These are phyloP conservation scores for Malurus elegans DNA, from an alignment of 2,113 vertebrate species.

Conservation along the genomic window DNA sequence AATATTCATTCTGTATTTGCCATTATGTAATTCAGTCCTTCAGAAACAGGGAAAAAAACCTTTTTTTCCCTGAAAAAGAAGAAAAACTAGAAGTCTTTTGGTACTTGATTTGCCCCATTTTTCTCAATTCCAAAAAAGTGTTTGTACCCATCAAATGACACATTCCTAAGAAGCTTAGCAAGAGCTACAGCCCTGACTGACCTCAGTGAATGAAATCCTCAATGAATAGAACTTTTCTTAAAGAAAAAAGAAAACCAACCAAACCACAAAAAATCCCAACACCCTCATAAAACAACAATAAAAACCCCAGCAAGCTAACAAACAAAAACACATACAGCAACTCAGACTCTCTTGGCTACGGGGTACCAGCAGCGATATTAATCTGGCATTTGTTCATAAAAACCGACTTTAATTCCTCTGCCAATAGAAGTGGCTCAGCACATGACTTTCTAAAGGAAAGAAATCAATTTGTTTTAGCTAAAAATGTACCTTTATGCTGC, in stretches of 20 bases:
- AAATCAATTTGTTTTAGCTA: background rate
- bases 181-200: background rate
- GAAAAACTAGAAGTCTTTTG: background rate
- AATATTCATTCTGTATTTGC: background rate
- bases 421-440: background rate
- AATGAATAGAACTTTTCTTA: background rate
- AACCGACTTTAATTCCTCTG: background rate
- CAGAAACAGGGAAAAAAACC: rapidly evolving
- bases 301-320: background rate
- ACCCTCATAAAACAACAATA: too few relatives aligned
- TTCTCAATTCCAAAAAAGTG: background rate
- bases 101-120: background rate
- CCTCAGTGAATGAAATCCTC: background rate
- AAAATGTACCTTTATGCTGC: background rate
- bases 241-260: background rate
- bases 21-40: background rate
- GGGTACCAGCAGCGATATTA: background rate
- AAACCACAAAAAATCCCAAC: background rate
- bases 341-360: background rate
- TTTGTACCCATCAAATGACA: background rate
- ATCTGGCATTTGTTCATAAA: background rate
- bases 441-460: background rate
- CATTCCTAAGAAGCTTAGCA: background rate
- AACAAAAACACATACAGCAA: background rate
- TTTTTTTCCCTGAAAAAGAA: rapidly evolving